Percentiles rank a stretch among this genome's conserved stretches.
Conservation (phyloP, 2,888 invertebrate genomes). For the Laspeyria flexula region DNA sequence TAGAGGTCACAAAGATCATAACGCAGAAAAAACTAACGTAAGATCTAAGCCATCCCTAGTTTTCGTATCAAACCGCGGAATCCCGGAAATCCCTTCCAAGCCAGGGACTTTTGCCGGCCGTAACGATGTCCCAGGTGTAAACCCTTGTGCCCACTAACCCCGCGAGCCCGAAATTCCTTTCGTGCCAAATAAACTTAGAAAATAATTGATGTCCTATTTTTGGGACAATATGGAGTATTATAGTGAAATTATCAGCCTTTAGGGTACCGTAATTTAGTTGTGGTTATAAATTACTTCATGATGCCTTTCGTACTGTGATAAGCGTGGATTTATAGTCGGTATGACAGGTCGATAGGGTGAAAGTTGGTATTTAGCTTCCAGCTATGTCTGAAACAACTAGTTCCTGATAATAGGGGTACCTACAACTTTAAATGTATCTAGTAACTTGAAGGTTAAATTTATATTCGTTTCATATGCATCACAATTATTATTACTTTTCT, state of each 20-base stretch:
- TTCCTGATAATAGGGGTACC: no score
- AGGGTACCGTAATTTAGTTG: slow-evolving; percentile 29
- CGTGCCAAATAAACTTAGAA: slow-evolving; percentile 39
- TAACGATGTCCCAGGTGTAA: slow-evolving; percentile 51
- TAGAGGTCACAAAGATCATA: slow-evolving; percentile 36
- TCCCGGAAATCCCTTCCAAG: slow-evolving; percentile 38
- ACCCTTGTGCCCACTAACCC: slow-evolving; percentile 38
- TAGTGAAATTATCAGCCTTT: slow-evolving; percentile 27
- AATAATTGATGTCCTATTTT: slow-evolving; percentile 47
- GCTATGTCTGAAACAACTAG: background rate
- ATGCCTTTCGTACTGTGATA: slow-evolving; percentile 25
- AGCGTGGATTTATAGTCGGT: slow-evolving; percentile 24
- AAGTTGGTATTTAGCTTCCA: background rate
- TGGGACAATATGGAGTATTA: slow-evolving; percentile 17
- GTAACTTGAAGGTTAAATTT: no score
- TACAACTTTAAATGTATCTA: no score
- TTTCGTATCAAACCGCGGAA: slow-evolving; percentile 40
- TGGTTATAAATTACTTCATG: slow-evolving; percentile 30
- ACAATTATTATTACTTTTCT: no score
- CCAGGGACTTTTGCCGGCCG: slow-evolving; percentile 38
- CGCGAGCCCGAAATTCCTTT: slow-evolving; percentile 29
- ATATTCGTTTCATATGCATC: no score
- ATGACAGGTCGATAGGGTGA: slow-evolving; percentile 9
- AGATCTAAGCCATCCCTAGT: slow-evolving; percentile 34
- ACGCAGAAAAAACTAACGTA: slow-evolving; percentile 21